Base-by-base conservation (phyloP, 1,140 invertebrate genomes). In the Apis florea region DNA sequence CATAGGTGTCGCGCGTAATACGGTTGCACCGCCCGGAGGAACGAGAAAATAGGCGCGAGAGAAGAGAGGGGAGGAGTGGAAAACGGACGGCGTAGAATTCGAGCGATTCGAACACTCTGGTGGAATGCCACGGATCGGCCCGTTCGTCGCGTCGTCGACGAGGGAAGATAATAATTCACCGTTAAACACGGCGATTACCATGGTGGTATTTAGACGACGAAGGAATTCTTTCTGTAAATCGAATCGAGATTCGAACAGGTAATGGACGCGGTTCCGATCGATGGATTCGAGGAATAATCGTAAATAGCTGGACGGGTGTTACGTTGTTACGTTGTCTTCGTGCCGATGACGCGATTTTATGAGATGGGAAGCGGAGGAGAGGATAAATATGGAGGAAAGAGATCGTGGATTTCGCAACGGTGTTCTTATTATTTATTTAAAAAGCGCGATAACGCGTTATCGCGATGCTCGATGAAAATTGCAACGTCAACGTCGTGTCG, bases 161-260 rank as follows among this genome's bases (percentile, higher is more conserved):
- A 40, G 31, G 49, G 63, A 31, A 61, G 74, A 87, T 83, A 76
- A 87, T 88, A 83, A 87, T 85, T 87, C 84, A 85, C 66, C 76
- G n/a, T 56, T 85, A 80, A 86, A 88, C 63, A 81, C 85, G 81
- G 84, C 84, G 58, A 86, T 84, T 86, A 83, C 70, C n/a, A n/a
- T n/a, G 15, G 3, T 4, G 82, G 68, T 73, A 77, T 84, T 79
- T 84, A 84, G 74, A 82, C 75, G 76, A 83, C 72, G 31, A n/a
- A 9, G 12, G 40, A 10, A 72, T 63, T 61, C 68, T n/a, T n/a
- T 72, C 78, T 24, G 64, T 31, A 73, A 73, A 72, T 64, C 59
- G 31, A 40, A 40, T 40, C 31, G 31, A 40, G 31, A 40, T n/a
- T n/a, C n/a, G 61, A 51, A 80, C 24, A 78, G 68, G 82, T 81